Percentiles rank a stretch among this genome's conserved stretches.
These are phyloP conservation scores for Sinotaia quadrata DNA, from an alignment of 2,888 invertebrate genomes.

Conservation along the genomic window DNA sequence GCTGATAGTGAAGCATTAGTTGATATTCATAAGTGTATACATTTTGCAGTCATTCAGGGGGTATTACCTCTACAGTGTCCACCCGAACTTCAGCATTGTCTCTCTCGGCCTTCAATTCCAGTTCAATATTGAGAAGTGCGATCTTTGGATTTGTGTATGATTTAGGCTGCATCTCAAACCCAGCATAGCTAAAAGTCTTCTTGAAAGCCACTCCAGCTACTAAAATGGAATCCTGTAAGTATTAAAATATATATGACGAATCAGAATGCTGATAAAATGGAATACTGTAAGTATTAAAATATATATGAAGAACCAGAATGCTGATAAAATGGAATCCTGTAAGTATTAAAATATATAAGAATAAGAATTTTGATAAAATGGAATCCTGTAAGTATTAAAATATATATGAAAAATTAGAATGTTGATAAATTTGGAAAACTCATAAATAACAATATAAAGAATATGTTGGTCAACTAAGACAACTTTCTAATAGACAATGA, in stretches of 20 bases:
- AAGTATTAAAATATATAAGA: not conserved
- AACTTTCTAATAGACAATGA: too few species aligned
- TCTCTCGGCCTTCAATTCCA: conserved; percentile 97
- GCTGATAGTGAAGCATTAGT: too few species aligned
- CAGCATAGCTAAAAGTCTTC: conserved; percentile 99
- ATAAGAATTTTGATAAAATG: too few species aligned
- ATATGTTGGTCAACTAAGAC: too few species aligned
- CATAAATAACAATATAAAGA: not conserved
- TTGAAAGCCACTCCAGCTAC: conserved; percentile 98
- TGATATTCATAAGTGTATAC: too few species aligned
- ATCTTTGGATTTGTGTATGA: conserved; percentile 91
- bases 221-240: conserved; percentile 84
- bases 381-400: conserved; percentile 80
- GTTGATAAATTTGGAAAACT: not conserved
- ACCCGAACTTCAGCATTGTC: conserved; percentile 99
- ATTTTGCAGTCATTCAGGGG: too few species aligned
- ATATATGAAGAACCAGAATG: not conserved
- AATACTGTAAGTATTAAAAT: not conserved
- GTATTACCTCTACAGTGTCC: conserved; percentile 84
- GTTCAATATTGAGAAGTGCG: conserved; percentile 95
- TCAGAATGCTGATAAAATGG: not conserved
- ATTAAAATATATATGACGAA: not conserved
- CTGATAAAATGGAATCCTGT: not conserved
- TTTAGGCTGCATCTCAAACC: conserved; percentile 99
- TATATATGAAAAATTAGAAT: not conserved